These are phyloP conservation scores for Elaeidobius kamerunicus DNA, from an alignment of 2,888 invertebrate genomes.

Conservation along the genomic window DNA sequence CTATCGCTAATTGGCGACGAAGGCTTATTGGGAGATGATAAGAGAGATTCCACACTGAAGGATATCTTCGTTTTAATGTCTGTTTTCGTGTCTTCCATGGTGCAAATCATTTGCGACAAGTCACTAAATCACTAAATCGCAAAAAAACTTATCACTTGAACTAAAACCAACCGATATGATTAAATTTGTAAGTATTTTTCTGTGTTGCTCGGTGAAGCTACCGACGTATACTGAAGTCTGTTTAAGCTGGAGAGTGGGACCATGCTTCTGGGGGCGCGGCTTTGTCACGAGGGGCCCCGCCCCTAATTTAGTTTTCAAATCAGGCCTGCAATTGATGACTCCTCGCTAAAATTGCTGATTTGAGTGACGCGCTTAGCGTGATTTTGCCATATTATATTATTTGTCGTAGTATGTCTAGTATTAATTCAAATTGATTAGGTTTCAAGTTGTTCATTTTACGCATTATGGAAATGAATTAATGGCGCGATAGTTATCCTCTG, in stretches of 20 bases:
- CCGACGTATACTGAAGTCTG: constrained; percentile 38
- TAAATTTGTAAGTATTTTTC: constrained; percentile 24
- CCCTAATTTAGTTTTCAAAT: constrained; percentile 42
- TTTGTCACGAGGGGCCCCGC: constrained; percentile 32
- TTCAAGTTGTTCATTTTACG: constrained; percentile 33
- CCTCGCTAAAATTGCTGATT: constrained; percentile 36
- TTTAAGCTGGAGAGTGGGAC: constrained; percentile 37
- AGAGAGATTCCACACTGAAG: constrained; percentile 68
- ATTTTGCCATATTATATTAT: constrained; percentile 46
- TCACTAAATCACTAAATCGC: constrained; percentile 4
- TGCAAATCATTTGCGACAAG: constrained; percentile 33
- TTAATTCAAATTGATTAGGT: constrained; percentile 45
- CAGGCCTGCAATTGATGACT: constrained; percentile 43
- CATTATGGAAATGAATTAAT: constrained; percentile 30
- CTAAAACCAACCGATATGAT: no score
- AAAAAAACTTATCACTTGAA: no score
- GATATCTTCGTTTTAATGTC: constrained; percentile 64
- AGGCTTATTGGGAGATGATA: constrained; percentile 41
- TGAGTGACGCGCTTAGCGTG: constrained; percentile 42
- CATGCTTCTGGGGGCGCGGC: constrained; percentile 38
- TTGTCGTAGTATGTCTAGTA: constrained; percentile 43
- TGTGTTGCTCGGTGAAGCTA: constrained; percentile 32
- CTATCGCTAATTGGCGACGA: constrained; percentile 36
- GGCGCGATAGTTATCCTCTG: constrained; percentile 17
- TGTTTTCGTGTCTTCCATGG: constrained; percentile 47